Base-by-base conservation (phyloP, 2,888 invertebrate genomes). In the Lepidochitona cinerea region DNA sequence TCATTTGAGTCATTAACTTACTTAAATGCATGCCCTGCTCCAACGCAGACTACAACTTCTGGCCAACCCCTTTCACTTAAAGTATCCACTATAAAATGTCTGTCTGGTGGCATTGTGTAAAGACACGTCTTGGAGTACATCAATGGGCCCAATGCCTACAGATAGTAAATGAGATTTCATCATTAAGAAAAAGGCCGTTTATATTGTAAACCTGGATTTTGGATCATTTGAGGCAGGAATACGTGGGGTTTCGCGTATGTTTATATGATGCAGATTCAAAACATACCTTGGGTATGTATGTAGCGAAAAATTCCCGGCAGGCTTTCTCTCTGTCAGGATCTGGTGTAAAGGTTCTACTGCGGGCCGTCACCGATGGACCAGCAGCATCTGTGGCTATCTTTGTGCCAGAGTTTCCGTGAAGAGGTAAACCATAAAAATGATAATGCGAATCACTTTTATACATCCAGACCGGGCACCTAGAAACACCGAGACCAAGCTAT, bases 21-120 rank as follows among this genome's bases (percentile, higher is more conserved):
- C 89, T 89, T 89, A 81, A 80, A 89, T 0, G 86, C 89, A 72
- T 89, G 89, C 0, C 88, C 89, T 32, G 89, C 89, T 0, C 89
- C 89, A 70, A 83, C 82, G 71, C 88, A 89, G 1, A 89, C 74
- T 29, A 87, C 81, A 37, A 89, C 83, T 73, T 89, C 85, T 18
- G 86, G 82, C 73, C 78, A 83, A 9, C 88, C 88, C 14, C 78
- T 70, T 18, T 72, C 71, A 0, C 78, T 65, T 71, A 89, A 84
- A 0, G 80, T 85, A 72, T 89, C 89, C 18, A 89, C 75, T 59
- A 89, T 82, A 77, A 89, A 89, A 75, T 86, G 77, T 23, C 89
- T 76, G 81, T 89, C 89, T 6, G 83, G 83, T 6, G 89, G 85
- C 87, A 89, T 88, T 0, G 87, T 85, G 80, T 89, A 89, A 35